Percentiles rank a stretch among this genome's conserved stretches.
Conservation (phyloP, 2,888 invertebrate genomes). For the Muscina levida region DNA sequence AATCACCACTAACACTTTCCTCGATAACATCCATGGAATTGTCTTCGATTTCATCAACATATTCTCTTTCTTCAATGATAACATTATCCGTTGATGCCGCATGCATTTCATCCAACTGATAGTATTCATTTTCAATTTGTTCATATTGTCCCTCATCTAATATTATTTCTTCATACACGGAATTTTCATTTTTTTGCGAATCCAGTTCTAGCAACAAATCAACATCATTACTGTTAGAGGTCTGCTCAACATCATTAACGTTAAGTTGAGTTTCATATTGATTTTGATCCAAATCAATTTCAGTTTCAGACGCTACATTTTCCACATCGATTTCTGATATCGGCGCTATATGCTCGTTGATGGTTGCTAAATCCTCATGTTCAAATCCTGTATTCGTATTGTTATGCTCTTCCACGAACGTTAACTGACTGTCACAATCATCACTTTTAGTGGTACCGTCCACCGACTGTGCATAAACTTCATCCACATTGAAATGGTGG, state of each 20-base stretch:
- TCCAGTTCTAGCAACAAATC: neutral
- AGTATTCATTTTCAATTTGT: neutral
- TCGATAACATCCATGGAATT: neutral
- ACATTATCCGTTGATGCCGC: neutral
- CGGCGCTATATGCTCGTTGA: too few relatives aligned
- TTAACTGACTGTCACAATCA: too few relatives aligned
- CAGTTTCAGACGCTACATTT: too few relatives aligned
- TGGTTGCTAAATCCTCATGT: too few relatives aligned
- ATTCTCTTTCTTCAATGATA: neutral
- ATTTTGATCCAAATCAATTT: too few relatives aligned
- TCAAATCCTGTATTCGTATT: too few relatives aligned
- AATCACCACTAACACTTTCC: constrained; percentile 2
- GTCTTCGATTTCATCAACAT: neutral
- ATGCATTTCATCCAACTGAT: neutral
- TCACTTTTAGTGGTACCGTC: too few relatives aligned
- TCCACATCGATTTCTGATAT: too few relatives aligned
- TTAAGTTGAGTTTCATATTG: neutral
- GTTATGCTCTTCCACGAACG: too few relatives aligned
- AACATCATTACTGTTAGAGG: constrained; percentile 8
- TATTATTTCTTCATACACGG: neutral
- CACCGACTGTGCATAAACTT: neutral
- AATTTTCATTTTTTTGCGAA: neutral
- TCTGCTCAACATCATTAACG: constrained; percentile 7
- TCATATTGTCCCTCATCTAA: neutral
- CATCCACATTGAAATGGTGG: neutral